Base-by-base conservation (phyloP, 1,140 invertebrate species). In the Rhynchophorus ferrugineus region DNA sequence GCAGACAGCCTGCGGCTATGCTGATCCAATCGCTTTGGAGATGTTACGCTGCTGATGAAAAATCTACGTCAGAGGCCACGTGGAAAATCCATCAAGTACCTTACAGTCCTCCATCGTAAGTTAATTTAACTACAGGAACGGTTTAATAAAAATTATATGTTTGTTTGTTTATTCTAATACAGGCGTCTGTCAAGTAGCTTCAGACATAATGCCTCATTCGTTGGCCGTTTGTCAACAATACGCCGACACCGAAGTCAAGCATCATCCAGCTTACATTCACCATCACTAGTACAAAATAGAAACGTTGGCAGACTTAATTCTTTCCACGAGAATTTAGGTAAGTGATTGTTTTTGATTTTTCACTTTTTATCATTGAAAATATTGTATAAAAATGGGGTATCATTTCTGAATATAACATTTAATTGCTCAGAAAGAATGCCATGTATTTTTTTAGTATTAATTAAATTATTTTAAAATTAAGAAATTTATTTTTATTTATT, bases 181-280 rank as follows among this genome's bases (percentile, higher is more conserved):
- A 78, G 81, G 71, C 78, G 81, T 60, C 78, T 80, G 64, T 80
- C 80, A 68, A 79, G 73, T 71, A 90, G 87, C 69, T 91, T 90
- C 77, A 90, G 91, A 76, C 86, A 90, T 78, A 91, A 91, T 71
- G 85, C 88, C 59, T 91, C 88, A 29, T 91, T 91, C 71, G 88
- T 91, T 62, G 87, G 86, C 63, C 82, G 88, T 52, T 74, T 91
- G 68, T 88, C 88, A 50, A 91, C 89, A 29, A 90, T 91, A 66
- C 78, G 87, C 41, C 77, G 87, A 9, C 82, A 88, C 74, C 86
- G 87, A 70, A 83, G 82, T 63, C 80, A 83, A 50, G 81, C 82
- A 34, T n/a, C 29, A 42, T 11, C 52, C 17, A 54, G 44, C 21
- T 77, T 84, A 55, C 81, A 83, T 64, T 80, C 78, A 41, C 81